Evolutionary conservation across 2,888 invertebrate species (phyloP).

Genomic region (Spilosoma lubricipeda): DNA sequence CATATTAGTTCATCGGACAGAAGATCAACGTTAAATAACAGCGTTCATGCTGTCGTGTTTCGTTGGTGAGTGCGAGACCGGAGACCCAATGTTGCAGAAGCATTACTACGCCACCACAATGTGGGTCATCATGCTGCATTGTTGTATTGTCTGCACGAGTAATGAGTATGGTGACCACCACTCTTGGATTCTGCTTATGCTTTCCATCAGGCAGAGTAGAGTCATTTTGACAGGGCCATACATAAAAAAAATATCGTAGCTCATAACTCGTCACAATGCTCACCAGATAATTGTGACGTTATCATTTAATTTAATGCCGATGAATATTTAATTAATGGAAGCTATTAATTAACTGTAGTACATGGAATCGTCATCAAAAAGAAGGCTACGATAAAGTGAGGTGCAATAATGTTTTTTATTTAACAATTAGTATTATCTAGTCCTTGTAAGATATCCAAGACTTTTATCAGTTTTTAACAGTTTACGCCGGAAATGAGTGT

Average conservation of each 20-base stretch:
- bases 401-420: neutral
- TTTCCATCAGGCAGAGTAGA: no score
- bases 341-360: neutral
- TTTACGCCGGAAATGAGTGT: neutral
- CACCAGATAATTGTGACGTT: neutral
- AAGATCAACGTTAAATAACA: no score
- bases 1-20: neutral
- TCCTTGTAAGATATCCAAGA: neutral
- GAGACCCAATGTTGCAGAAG: no score
- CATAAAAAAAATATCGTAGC: no score
- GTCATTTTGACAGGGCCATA: no score
- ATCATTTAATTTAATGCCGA: slow-evolving; percentile 13
- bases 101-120: no score
- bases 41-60: no score
- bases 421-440: neutral
- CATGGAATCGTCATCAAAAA: neutral
- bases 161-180: no score
- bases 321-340: slow-evolving; percentile 11
- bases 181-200: no score
- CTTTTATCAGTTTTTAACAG: neutral
- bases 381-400: neutral
- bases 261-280: neutral
- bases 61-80: no score
- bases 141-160: no score
- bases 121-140: no score